A percentile compares a stretch with the other conserved stretches of the same genome.
Conservation (phyloP, 2,113 vertebrate genomes). For the Maylandia zebra region DNA sequence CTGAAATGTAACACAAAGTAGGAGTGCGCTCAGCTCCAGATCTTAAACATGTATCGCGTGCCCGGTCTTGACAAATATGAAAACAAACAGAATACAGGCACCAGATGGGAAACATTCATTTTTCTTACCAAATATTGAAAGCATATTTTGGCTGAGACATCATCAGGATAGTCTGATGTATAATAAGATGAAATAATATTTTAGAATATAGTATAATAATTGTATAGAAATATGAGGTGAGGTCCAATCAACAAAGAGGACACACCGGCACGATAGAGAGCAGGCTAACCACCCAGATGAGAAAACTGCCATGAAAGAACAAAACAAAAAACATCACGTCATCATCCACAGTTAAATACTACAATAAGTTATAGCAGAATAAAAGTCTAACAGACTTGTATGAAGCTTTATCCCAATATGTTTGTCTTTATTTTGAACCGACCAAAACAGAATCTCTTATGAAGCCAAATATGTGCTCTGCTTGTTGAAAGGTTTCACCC, state of each 20-base stretch:
- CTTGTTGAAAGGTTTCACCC: background rate
- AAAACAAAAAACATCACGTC: background rate
- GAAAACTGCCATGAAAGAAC: background rate
- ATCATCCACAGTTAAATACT: background rate
- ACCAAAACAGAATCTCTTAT: background rate
- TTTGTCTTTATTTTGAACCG: background rate
- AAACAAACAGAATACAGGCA: background rate
- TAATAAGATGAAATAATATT: background rate
- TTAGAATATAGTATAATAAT: background rate
- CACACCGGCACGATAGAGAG: accelerated
- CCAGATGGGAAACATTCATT: background rate
- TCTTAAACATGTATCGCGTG: background rate
- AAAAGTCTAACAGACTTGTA: background rate
- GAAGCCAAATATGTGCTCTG: background rate
- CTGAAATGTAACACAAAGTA: background rate
- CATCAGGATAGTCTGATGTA: background rate
- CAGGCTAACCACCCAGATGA: background rate
- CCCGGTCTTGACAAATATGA: background rate
- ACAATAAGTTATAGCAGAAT: background rate
- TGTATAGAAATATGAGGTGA: background rate
- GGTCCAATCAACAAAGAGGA: background rate
- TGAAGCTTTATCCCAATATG: background rate
- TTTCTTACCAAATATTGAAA: background rate
- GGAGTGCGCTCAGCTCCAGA: background rate
- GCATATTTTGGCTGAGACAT: background rate